Conservation (phyloP, 2,888 invertebrate genomes). For the Agriotes lineatus region DNA sequence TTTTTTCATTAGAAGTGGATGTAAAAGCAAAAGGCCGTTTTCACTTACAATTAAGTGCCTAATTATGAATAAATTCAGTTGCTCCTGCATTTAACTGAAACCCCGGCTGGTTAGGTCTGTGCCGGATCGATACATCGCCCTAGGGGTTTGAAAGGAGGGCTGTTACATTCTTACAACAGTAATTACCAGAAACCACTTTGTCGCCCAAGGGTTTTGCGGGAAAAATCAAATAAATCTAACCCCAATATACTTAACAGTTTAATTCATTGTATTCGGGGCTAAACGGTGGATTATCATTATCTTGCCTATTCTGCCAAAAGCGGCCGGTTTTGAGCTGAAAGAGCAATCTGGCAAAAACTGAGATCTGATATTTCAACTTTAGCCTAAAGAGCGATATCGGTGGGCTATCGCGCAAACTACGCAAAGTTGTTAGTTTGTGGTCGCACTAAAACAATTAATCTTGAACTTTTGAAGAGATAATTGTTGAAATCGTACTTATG, state of each 20-base stretch:
- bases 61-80: conserved; percentile 30
- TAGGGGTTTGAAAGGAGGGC: conserved; percentile 49
- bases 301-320: neutral
- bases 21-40: conserved; percentile 22
- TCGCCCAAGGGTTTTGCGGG: conserved; percentile 46
- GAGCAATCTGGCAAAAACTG: neutral
- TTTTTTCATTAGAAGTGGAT: conserved; percentile 14
- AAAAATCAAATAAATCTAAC: conserved; percentile 51
- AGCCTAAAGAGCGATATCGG: conserved; percentile 14
- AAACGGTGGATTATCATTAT: conserved; percentile 13
- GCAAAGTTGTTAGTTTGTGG: conserved; percentile 22
- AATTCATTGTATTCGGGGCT: conserved; percentile 43
- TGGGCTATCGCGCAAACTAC: conserved; percentile 11
- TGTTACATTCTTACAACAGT: conserved; percentile 55
- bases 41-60: conserved; percentile 22
- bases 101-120: conserved; percentile 24
- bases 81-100: conserved; percentile 13
- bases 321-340: neutral
- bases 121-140: conserved; percentile 50
- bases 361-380: neutral
- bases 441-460: conserved; percentile 29
- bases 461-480: conserved; percentile 25
- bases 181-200: conserved; percentile 56
- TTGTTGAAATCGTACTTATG: conserved; percentile 27
- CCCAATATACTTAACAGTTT: conserved; percentile 48